A percentile compares a stretch with the other conserved stretches of the same genome.
These are phyloP conservation scores for Torymus auratus DNA, from an alignment of 2,888 invertebrate genomes.

Conservation along the genomic window DNA sequence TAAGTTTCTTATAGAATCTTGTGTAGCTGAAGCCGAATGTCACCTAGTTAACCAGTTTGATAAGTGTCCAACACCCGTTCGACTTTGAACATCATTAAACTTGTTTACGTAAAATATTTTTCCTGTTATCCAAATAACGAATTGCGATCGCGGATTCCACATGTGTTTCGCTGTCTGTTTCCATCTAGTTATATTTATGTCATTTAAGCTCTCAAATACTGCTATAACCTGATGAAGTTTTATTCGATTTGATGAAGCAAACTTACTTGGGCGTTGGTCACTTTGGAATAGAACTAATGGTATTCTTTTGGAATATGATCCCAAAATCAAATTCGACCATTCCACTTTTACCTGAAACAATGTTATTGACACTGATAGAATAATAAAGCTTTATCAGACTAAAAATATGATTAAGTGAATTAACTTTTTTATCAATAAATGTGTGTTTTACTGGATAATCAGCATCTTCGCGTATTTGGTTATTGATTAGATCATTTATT, in stretches of 20 bases:
- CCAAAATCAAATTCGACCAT: conserved; percentile 26
- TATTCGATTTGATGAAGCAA: conserved; percentile 9
- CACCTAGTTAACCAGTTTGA: not conserved
- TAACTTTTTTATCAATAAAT: conserved; percentile 30
- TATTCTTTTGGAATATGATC: conserved; percentile 4
- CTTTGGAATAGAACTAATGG: conserved; percentile 12
- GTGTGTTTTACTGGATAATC: conserved; percentile 7
- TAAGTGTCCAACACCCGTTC: not conserved
- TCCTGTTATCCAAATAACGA: conserved; percentile 21
- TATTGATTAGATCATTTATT: conserved; percentile 10
- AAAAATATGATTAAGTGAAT: not conserved
- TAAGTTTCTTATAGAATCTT: not conserved
- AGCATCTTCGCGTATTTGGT: conserved; percentile 5
- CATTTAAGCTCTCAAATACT: not conserved
- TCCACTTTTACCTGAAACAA: conserved; percentile 4
- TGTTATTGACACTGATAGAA: not conserved
- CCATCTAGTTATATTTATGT: not conserved
- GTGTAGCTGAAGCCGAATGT: not conserved
- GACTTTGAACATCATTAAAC: not conserved
- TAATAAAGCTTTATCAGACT: not conserved
- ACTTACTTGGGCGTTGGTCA: not conserved
- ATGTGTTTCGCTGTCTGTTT: not conserved
- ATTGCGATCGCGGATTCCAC: conserved; percentile 7
- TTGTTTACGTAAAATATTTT: not conserved
- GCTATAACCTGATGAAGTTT: conserved; percentile 10